Conservation (phyloP, 2,888 invertebrate genomes). For the Andrena minutula region DNA sequence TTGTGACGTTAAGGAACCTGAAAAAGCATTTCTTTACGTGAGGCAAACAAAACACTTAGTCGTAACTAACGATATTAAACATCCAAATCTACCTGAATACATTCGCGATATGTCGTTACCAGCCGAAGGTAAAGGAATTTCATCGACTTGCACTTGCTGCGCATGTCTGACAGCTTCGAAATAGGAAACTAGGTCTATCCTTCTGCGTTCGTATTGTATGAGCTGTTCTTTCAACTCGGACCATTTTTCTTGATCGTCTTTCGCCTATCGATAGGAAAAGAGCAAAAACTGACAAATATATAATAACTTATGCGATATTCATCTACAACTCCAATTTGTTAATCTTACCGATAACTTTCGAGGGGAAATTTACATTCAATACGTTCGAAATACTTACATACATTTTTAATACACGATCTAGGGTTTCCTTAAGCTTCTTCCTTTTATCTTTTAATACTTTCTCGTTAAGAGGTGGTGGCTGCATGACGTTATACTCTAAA, state of each 20-base stretch:
- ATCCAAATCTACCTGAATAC: slow-evolving; percentile 73
- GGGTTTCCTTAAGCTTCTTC: slow-evolving; percentile 97
- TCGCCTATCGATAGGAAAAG: slow-evolving; percentile 88
- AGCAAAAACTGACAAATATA: slow-evolving; percentile 26
- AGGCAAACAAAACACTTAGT: slow-evolving; percentile 1
- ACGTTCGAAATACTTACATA: slow-evolving; percentile 91
- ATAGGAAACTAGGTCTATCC: slow-evolving; percentile 94
- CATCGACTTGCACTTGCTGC: slow-evolving; percentile 97
- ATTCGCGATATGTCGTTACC: slow-evolving; percentile 79
- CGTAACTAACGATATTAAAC: slow-evolving; percentile 6
- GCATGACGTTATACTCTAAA: slow-evolving; percentile 95
- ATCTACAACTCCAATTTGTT: not conserved
- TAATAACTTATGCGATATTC: slow-evolving; percentile 1
- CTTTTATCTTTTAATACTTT: slow-evolving; percentile 98
- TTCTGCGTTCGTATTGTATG: slow-evolving; percentile 95
- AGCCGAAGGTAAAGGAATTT: slow-evolving; percentile 95
- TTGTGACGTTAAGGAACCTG: slow-evolving; percentile 86
- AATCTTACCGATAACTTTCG: slow-evolving; percentile 63
- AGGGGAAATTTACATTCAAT: slow-evolving; percentile 44
- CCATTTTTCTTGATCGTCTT: slow-evolving; percentile 98
- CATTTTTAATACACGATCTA: slow-evolving; percentile 96
- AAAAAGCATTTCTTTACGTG: slow-evolving; percentile 50
- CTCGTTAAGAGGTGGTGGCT: slow-evolving; percentile 97
- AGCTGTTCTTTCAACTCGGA: slow-evolving; percentile 95
- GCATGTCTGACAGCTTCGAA: slow-evolving; percentile 98